A percentile compares a stretch with the other conserved stretches of the same genome.
These are phyloP conservation scores for Perizoma flavofasciatum DNA, from an alignment of 2,888 invertebrate species.

Conservation along the genomic window DNA sequence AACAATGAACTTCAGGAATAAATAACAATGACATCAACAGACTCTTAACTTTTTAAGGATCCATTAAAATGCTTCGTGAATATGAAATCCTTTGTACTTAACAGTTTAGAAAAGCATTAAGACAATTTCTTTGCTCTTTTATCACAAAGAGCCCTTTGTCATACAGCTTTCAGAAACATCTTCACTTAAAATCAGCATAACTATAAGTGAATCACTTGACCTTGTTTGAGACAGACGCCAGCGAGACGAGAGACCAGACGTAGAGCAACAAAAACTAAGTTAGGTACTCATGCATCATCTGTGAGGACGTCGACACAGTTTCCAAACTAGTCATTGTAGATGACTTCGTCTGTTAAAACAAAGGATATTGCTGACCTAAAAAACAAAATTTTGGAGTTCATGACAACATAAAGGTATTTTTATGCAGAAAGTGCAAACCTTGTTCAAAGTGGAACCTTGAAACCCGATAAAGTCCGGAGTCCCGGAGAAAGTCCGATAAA, in stretches of 20 bases:
- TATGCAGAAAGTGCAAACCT: too few species aligned
- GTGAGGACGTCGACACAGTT: conserved; percentile 27
- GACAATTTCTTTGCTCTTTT: conserved; percentile 15
- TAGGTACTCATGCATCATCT: conserved; percentile 45
- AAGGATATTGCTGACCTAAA: background rate
- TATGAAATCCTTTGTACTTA: conserved; percentile 16
- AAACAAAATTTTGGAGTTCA: too few species aligned
- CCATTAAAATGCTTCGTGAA: conserved; percentile 26
- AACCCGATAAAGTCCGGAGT: too few species aligned
- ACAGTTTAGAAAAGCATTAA: conserved; percentile 19
- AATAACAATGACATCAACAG: conserved; percentile 21
- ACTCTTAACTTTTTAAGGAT: conserved; percentile 28
- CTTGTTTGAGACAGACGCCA: conserved; percentile 53
- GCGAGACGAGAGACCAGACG: conserved; percentile 51
- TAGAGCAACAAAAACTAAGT: conserved; percentile 41
- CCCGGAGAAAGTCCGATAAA: too few species aligned
- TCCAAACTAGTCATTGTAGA: conserved; percentile 21
- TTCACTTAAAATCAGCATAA: conserved; percentile 34
- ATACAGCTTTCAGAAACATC: conserved; percentile 33
- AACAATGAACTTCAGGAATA: conserved; percentile 23
- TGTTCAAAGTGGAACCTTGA: too few species aligned
- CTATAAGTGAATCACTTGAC: conserved; percentile 52
- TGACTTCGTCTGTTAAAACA: conserved; percentile 5
- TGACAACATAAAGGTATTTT: too few species aligned
- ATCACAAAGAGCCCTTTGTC: conserved; percentile 28